phyloP scores from a whole-genome alignment of 2,797 vertebrate genomes.

The Staurois parvus region DNA sequence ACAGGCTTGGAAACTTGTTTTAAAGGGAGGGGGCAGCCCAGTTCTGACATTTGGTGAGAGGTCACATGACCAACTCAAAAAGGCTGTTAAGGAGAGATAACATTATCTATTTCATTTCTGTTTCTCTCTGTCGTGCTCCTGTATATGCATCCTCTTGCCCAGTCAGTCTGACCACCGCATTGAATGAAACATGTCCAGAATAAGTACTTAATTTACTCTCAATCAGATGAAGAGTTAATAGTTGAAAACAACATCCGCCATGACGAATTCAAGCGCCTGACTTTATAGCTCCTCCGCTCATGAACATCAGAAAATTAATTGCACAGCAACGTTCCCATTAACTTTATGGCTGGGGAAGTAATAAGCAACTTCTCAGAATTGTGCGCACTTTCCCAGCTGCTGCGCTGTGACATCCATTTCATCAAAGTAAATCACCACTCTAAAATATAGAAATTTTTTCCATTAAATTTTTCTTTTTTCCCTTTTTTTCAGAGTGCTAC shows the following conservation, averaged over 20 bases:
- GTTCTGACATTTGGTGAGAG: too few species aligned
- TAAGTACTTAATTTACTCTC: neutral
- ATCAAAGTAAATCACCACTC: constrained; percentile 44
- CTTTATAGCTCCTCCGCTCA: constrained; percentile 35
- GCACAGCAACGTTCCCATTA: constrained; percentile 69
- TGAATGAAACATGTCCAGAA: neutral
- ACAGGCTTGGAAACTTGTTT: too few species aligned
- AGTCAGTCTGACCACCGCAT: neutral
- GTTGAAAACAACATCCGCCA: constrained; percentile 18
- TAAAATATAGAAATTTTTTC: constrained; percentile 29
- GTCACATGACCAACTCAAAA: too few species aligned
- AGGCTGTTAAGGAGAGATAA: neutral
- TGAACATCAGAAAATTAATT: constrained; percentile 68
- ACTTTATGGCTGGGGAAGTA: constrained; percentile 68
- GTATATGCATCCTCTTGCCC: neutral
- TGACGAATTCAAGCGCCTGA: neutral
- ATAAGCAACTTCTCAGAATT: constrained; percentile 65
- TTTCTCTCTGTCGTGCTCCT: too few species aligned
- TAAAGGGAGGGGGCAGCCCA: too few species aligned
- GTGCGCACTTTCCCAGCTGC: constrained; percentile 29
- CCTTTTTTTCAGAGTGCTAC: neutral
- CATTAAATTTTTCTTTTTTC: constrained; percentile 4
- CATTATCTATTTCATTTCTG: too few species aligned
- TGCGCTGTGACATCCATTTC: constrained; percentile 46
- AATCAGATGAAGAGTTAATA: constrained; percentile 25